A percentile compares a stretch with the other conserved stretches of the same genome.
Conservation (phyloP, 2,888 invertebrate species). For the Rhagonycha fulva region DNA sequence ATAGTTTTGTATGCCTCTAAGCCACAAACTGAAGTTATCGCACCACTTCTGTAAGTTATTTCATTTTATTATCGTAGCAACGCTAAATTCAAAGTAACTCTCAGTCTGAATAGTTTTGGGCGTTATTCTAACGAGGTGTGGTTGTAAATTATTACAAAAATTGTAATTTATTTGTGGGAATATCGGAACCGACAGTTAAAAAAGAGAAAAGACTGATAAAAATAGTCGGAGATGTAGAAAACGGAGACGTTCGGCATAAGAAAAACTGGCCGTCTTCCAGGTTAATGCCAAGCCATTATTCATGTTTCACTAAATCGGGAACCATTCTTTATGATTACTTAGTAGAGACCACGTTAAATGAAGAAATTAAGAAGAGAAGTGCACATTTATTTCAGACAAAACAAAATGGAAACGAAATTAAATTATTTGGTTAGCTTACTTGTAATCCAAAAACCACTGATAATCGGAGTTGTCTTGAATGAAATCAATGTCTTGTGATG, state of each 20-base stretch:
- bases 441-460: conserved; percentile 90
- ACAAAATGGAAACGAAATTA: not conserved
- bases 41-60: not conserved
- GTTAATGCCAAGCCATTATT: not conserved
- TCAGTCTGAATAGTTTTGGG: not conserved
- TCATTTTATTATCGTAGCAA: not conserved
- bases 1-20: too few species aligned
- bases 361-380: not conserved
- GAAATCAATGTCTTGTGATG: conserved; percentile 67
- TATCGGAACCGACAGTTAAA: not conserved
- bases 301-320: not conserved
- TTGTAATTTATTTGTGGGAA: not conserved
- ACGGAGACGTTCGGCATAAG: not conserved
- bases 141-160: not conserved
- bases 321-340: not conserved
- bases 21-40: too few species aligned
- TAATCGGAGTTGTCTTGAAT: conserved; percentile 88
- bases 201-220: not conserved
- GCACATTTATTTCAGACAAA: not conserved
- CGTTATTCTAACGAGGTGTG: not conserved
- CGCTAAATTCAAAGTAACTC: not conserved
- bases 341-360: not conserved
- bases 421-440: conserved; percentile 60
- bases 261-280: not conserved
- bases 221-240: not conserved